Conservation (phyloP, 2,888 invertebrate genomes). For the Oegoconia quadripuncta region DNA sequence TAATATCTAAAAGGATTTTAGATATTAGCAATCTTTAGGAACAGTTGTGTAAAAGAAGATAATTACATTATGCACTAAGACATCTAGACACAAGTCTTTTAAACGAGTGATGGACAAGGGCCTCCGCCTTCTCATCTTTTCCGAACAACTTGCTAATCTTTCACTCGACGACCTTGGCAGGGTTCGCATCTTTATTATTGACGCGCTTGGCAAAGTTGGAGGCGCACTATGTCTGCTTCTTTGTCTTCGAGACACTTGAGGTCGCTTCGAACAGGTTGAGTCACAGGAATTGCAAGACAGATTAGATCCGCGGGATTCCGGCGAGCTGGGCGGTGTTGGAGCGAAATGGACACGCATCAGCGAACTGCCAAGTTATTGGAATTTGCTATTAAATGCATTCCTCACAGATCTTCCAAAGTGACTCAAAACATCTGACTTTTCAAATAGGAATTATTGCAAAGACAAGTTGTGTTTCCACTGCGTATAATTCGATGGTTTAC, state of each 20-base stretch:
- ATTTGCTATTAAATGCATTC: conserved; percentile 8
- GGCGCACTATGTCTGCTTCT: conserved; percentile 27
- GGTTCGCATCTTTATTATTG: conserved; percentile 10
- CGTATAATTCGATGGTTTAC: too few species aligned
- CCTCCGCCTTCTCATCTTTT: conserved; percentile 47
- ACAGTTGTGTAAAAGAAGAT: conserved; percentile 4
- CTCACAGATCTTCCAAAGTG: conserved; percentile 2
- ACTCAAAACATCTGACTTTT: too few species aligned
- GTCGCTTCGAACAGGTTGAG: conserved; percentile 23
- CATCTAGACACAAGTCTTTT: conserved; percentile 76
- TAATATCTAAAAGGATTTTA: too few species aligned
- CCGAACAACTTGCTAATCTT: conserved; percentile 24
- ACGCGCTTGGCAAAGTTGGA: conserved; percentile 15
- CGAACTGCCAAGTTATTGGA: conserved; percentile 1
- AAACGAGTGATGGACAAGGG: conserved; percentile 61
- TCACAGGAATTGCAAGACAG: conserved; percentile 21
- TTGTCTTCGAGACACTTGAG: conserved; percentile 29
- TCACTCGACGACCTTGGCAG: conserved; percentile 24
- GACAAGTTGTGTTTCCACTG: too few species aligned
- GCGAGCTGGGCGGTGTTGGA: conserved; percentile 53
- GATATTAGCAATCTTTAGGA: too few species aligned
- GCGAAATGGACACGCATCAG: conserved; percentile 65
- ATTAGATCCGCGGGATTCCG: conserved; percentile 27
- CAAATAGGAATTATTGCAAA: too few species aligned
- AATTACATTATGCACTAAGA: conserved; percentile 77